A percentile compares a stretch with the other conserved stretches of the same genome.
These are phyloP conservation scores for Pheosia gnoma DNA, from an alignment of 2,888 invertebrate genomes.

Conservation along the genomic window DNA sequence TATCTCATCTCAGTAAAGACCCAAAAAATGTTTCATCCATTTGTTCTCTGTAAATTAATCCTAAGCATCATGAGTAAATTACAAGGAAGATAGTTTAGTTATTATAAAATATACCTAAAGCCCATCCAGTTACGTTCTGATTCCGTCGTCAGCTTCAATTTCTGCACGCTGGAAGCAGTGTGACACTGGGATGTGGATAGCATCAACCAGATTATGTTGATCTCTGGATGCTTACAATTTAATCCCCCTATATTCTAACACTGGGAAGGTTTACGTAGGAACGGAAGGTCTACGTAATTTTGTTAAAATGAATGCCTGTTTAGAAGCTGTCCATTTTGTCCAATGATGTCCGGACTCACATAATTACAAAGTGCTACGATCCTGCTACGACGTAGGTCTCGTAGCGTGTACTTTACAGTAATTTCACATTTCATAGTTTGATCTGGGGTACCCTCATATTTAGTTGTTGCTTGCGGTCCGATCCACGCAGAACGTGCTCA, in stretches of 20 bases:
- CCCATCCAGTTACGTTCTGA: conserved; percentile 28
- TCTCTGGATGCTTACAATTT: conserved; percentile 21
- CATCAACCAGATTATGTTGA: conserved; percentile 35
- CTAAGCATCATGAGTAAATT: conserved; percentile 36
- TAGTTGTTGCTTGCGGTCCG: too few relatives aligned
- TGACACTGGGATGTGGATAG: conserved; percentile 23
- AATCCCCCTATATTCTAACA: conserved; percentile 13
- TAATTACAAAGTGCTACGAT: too few relatives aligned
- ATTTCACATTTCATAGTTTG: too few relatives aligned
- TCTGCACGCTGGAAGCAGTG: conserved; percentile 19
- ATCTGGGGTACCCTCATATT: too few relatives aligned
- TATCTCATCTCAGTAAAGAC: conserved; percentile 33
- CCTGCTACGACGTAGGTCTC: too few relatives aligned
- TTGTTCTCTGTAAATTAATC: conserved; percentile 32
- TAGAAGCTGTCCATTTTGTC: conserved; percentile 7
- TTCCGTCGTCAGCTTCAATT: conserved; percentile 31
- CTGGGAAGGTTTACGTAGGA: conserved; percentile 9
- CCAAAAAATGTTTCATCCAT: conserved; percentile 32
- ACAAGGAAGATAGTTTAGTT: conserved; percentile 11
- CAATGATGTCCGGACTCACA: too few relatives aligned
- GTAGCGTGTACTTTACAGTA: too few relatives aligned
- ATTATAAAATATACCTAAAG: conserved; percentile 26
- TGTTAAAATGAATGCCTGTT: conserved; percentile 19
- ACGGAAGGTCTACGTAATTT: conserved; percentile 20
- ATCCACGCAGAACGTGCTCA: too few relatives aligned